Base-by-base conservation (phyloP, 2,113 vertebrate species). In the Anoura caudifer region DNA sequence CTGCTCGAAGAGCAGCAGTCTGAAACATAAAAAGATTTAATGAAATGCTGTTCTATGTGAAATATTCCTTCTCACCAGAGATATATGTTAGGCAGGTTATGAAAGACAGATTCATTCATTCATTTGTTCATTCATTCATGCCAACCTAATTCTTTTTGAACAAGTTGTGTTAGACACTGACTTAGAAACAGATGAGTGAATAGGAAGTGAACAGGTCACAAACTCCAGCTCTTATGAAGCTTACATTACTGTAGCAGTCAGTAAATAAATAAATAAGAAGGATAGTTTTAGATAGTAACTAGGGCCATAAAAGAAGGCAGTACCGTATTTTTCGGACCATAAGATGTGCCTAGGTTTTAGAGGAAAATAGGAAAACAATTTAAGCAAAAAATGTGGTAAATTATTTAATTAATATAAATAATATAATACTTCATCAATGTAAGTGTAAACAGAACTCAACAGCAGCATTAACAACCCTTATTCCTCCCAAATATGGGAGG, bases 1-100 rank as follows among this genome's bases (percentile, higher is more conserved):
- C 99, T 33, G 99, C 99, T 95, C 99, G 98, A 97, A 99, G 99
- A 0, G 99, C 99, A 76, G 99, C 99, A 2, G 99, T 99, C 99
- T 99, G 97, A 65, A 98, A 98, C 4, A 86, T 83, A 92, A 79
- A 73, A 87, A 90, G 50, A 77, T 7, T 90, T 75, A 84, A 65
- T 92, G 33, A 94, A 56, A 89, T 52, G n/a, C 5, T 91, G 41
- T 50, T 94, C 15, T 41, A n/a, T 47, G 38, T 56, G 59, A 95
- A 90, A 54, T 47, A 59, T 10, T 90, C 31, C 24, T 70, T 59
- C 72, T 63, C 52, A 67, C 1, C 33, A 84, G 7, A 95, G 38
- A 79, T n/a, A 9, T 67, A 43, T 90, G 26, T 33, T 45, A 77
- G 22, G 45, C 20, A 90, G 50, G 22, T 73, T 84, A 70, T n/a